Conservation (phyloP, 1,140 invertebrate genomes). For the Acromyrmex echinatior region DNA sequence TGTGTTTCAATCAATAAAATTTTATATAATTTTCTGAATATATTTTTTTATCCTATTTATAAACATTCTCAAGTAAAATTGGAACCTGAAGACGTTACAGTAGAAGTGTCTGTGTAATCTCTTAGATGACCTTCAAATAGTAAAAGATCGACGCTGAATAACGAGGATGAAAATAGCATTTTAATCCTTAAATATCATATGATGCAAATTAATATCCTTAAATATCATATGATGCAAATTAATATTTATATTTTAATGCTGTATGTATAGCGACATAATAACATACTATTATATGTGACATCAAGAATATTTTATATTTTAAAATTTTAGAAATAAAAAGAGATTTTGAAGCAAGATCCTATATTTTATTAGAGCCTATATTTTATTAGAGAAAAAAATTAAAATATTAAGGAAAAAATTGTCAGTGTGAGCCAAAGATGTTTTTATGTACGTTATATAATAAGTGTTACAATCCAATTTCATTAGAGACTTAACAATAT, state of each 20-base stretch:
- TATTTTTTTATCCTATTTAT: not conserved
- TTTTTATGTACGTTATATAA: too few relatives aligned
- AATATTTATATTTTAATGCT: not conserved
- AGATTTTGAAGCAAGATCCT: not conserved
- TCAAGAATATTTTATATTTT: not conserved
- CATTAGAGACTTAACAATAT: not conserved
- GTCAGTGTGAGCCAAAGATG: too few relatives aligned
- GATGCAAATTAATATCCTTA: not conserved
- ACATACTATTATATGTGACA: not conserved
- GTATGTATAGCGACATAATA: not conserved
- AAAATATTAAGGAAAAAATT: too few relatives aligned
- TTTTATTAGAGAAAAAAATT: too few relatives aligned
- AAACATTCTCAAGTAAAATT: not conserved
- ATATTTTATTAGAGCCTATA: too few relatives aligned
- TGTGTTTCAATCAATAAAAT: not conserved
- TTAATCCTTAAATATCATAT: conserved; percentile 2
- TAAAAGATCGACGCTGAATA: not conserved
- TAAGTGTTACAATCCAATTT: not conserved
- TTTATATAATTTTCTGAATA: not conserved
- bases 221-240: not conserved
- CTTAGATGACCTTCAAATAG: not conserved
- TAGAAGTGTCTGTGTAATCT: not conserved
- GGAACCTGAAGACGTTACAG: conserved; percentile 2
- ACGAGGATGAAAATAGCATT: conserved; percentile 12
- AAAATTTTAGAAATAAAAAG: not conserved